Base-by-base conservation (phyloP, 2,113 vertebrate genomes). In the Rhynchomys soricoides region DNA sequence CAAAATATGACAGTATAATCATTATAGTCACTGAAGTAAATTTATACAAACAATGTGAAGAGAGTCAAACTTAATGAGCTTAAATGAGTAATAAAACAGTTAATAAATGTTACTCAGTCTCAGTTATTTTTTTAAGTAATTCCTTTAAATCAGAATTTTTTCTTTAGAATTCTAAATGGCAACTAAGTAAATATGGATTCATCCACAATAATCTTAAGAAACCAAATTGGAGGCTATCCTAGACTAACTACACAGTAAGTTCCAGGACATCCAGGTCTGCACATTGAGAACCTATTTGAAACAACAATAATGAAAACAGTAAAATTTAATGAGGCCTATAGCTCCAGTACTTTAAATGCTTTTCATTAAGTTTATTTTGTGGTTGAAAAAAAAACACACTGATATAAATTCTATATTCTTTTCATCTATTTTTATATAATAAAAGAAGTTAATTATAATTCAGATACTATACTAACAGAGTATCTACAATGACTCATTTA, bases 401-500 rank as follows among this genome's bases (percentile, higher is more conserved):
- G 82, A 50, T 86, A 4, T 50, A 75, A 92, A 82, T 62, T 52
- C 50, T 94, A 83, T 62, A 71, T 79, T 96, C 40, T 64, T 82
- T 81, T 43, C 0, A 90, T 94, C 37, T 93, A 73, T 96, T 55
- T 48, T 48, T 40, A 75, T 68, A 59, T 57, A 97, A 90, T 59
- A 3, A 97, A 93, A 50, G 55, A 92, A 82, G 26, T 94, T 96
- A 91, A 34, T 43, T 87, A 85, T 85, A 93, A 91, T 71, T 45
- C 5, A 89, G 85, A 21, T 89, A 90, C 59, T 95, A 70, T 55
- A 74, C 37, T 85, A 91, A 70, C 16, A 85, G 31, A 83, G 92
- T 77, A 94, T 78, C 59, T 94, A 50, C 16, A 90, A 50, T 86
- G 73, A 55, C 50, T 95, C 81, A 95, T 85, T 93, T 70, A 97